A percentile compares a stretch with the other conserved stretches of the same genome.
Conservation (phyloP, 2,113 vertebrate species). For the Muscicapa adusta region DNA sequence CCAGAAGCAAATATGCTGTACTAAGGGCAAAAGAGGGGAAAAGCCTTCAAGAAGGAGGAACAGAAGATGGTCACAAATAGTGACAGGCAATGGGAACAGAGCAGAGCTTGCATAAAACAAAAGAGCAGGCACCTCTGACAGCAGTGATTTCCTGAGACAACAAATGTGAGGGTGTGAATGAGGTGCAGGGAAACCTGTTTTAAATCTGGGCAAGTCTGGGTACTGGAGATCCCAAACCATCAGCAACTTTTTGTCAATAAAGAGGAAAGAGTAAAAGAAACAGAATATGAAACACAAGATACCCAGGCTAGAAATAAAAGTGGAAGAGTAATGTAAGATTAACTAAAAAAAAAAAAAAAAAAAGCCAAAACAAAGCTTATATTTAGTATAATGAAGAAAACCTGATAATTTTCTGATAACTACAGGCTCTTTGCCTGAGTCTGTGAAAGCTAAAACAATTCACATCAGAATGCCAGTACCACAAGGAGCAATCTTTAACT, state of each 20-base stretch:
- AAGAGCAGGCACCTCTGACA: background rate
- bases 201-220: background rate
- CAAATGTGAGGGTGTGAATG: background rate
- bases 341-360: background rate
- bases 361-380: background rate
- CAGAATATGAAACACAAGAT: background rate
- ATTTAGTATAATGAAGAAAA: background rate
- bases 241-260: background rate
- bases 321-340: background rate
- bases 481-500: background rate
- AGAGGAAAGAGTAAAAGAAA: background rate
- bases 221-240: background rate
- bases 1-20: background rate
- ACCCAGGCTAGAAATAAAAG: background rate
- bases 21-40: background rate
- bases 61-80: background rate
- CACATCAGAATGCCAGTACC: background rate
- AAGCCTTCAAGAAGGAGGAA: background rate
- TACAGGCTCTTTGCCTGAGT: background rate
- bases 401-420: fast-evolving
- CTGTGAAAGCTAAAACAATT: background rate
- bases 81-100: background rate
- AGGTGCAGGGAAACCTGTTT: background rate
- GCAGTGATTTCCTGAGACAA: background rate
- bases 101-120: background rate